A percentile compares a stretch with the other conserved stretches of the same genome.
These are phyloP conservation scores for Ricordea florida DNA, from an alignment of 92 coral and sea anemone species.

Conservation along the genomic window DNA sequence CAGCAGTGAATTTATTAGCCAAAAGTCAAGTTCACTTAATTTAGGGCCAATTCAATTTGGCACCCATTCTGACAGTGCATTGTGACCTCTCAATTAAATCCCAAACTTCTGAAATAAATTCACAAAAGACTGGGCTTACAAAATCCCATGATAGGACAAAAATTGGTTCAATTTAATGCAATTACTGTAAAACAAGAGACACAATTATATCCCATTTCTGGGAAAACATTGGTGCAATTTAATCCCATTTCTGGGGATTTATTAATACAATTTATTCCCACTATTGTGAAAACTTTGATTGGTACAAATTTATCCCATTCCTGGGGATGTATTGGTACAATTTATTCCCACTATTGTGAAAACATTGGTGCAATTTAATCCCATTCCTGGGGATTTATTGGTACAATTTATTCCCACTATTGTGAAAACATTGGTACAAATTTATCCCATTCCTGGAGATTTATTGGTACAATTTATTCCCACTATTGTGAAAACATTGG, in stretches of 20 bases:
- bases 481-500: not conserved
- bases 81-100: too few species aligned
- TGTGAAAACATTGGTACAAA: slow-evolving; percentile 18
- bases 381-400: slow-evolving; percentile 23
- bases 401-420: slow-evolving; percentile 14
- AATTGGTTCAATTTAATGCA: too few species aligned
- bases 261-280: slow-evolving; percentile 16
- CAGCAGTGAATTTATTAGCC: too few species aligned
- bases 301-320: slow-evolving; percentile 16
- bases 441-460: not conserved
- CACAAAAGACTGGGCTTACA: too few species aligned
- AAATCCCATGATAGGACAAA: too few species aligned
- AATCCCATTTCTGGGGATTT: not conserved
- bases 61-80: too few species aligned
- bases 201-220: too few species aligned
- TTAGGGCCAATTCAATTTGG: too few species aligned
- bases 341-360: slow-evolving; percentile 5
- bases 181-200: slow-evolving; percentile 6
- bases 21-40: too few species aligned
- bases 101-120: too few species aligned
- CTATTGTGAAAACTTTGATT: slow-evolving; percentile 4
- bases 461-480: not conserved
- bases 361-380: slow-evolving; percentile 1
- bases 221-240: too few species aligned
- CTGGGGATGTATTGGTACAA: slow-evolving; percentile 22